Percentiles rank a stretch among this genome's conserved stretches.
Conservation (phyloP, 2,888 invertebrate species). For the Bellardia bayeri region DNA sequence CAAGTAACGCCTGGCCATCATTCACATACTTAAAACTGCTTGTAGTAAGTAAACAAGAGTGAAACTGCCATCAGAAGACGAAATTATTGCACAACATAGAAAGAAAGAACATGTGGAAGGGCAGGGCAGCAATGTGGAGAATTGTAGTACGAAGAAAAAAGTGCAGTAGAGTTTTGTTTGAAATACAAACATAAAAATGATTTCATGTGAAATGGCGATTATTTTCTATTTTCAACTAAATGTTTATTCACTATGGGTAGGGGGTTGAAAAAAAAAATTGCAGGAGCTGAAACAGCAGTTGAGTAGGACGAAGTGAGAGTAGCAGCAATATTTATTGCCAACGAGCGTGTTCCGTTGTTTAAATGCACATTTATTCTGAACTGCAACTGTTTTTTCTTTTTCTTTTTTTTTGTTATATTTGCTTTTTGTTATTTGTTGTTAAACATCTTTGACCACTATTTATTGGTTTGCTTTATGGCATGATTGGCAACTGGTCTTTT, state of each 20-base stretch:
- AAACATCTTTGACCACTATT: slow-evolving; percentile 71
- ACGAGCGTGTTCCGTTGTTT: slow-evolving; percentile 80
- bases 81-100: slow-evolving; percentile 66
- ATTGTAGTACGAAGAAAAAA: not conserved
- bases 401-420: slow-evolving; percentile 35
- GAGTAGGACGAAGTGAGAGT: slow-evolving; percentile 38
- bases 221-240: slow-evolving; percentile 77
- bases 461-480: slow-evolving; percentile 76
- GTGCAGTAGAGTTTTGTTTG: slow-evolving; percentile 32
- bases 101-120: slow-evolving; percentile 58
- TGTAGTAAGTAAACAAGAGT: slow-evolving; percentile 14
- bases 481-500: slow-evolving; percentile 77
- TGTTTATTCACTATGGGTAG: slow-evolving; percentile 14
- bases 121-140: slow-evolving; percentile 6
- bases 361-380: slow-evolving; percentile 61
- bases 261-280: slow-evolving; percentile 63
- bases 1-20: slow-evolving; percentile 53
- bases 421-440: slow-evolving; percentile 59
- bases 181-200: slow-evolving; percentile 78
- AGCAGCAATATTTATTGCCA: slow-evolving; percentile 80
- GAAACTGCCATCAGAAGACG: slow-evolving; percentile 51
- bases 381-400: slow-evolving; percentile 38
- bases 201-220: slow-evolving; percentile 84
- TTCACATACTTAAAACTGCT: slow-evolving; percentile 55
- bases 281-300: slow-evolving; percentile 54